Conservation (phyloP, 2,797 vertebrate genomes). For the Neosilurus hyrtlii region DNA sequence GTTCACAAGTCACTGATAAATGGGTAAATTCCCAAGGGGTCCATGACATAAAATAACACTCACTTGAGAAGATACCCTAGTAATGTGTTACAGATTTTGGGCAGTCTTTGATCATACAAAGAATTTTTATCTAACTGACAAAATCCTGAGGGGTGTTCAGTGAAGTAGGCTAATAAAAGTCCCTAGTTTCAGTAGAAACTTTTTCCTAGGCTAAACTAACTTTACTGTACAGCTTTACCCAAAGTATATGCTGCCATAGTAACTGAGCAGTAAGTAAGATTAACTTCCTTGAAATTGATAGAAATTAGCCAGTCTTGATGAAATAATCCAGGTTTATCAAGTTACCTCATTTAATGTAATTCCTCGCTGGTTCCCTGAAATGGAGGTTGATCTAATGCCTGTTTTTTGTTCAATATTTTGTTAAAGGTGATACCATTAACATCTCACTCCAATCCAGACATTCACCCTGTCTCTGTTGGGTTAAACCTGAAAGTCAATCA, state of each 20-base stretch:
- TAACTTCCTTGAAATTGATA: neutral
- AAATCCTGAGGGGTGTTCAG: neutral
- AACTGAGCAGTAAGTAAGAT: neutral
- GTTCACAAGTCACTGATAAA: neutral
- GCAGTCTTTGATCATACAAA: neutral
- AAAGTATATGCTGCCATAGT: neutral
- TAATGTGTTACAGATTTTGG: neutral
- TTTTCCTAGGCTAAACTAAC: neutral
- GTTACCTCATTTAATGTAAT: neutral
- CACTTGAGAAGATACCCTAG: neutral
- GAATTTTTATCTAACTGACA: neutral
- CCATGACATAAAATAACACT: neutral
- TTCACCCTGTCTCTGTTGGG: neutral
- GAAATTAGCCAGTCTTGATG: neutral
- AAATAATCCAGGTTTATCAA: neutral
- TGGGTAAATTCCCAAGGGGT: neutral
- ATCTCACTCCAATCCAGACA: neutral
- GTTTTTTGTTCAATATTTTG: neutral
- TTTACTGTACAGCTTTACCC: neutral
- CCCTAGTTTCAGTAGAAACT: neutral
- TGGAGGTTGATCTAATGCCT: neutral
- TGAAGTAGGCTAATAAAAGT: neutral
- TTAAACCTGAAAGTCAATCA: neutral
- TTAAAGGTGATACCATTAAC: neutral
- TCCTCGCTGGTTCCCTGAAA: neutral